phyloP scores from a whole-genome alignment of 2,888 invertebrate species.

The Drosophila anomalipes region DNA sequence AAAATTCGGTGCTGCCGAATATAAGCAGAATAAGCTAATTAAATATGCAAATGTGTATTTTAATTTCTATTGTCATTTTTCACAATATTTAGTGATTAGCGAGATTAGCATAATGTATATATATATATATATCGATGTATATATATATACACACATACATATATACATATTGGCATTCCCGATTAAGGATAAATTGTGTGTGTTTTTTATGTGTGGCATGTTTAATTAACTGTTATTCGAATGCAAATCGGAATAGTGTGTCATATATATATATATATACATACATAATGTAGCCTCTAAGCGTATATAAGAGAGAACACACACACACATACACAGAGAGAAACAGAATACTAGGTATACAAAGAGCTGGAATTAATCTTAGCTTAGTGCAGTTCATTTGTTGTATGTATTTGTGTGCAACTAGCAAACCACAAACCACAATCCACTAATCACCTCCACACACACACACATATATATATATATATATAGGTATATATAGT shows the following conservation, averaged over 20 bases:
- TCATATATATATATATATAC: conserved; percentile 45
- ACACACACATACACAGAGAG: conserved; percentile 12
- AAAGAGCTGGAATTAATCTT: conserved; percentile 28
- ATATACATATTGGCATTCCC: conserved; percentile 47
- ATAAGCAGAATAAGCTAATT: background rate
- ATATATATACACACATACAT: conserved; percentile 4
- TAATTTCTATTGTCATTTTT: conserved; percentile 14
- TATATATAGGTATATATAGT: conserved; percentile 2
- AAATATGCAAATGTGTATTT: conserved; percentile 14
- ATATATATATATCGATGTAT: background rate
- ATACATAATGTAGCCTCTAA: conserved; percentile 6
- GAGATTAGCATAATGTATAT: conserved; percentile 5
- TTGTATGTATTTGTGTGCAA: conserved; percentile 14
- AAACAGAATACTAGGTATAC: background rate
- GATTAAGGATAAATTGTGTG: conserved; percentile 20
- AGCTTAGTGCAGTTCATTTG: conserved; percentile 25
- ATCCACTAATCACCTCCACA: conserved; percentile 2
- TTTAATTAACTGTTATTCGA: conserved; percentile 14
- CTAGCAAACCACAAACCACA: conserved; percentile 1
- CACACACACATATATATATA: background rate
- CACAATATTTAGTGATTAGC: conserved; percentile 36
- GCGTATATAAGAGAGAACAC: conserved; percentile 10
- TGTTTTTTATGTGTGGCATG: conserved; percentile 6
- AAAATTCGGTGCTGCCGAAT: conserved; percentile 23
- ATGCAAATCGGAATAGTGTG: conserved; percentile 34